Percentiles rank a stretch among this genome's conserved stretches.
Evolutionary conservation across 2,888 invertebrate genomes (phyloP).

Genomic region (Eretmocerus hayati): DNA sequence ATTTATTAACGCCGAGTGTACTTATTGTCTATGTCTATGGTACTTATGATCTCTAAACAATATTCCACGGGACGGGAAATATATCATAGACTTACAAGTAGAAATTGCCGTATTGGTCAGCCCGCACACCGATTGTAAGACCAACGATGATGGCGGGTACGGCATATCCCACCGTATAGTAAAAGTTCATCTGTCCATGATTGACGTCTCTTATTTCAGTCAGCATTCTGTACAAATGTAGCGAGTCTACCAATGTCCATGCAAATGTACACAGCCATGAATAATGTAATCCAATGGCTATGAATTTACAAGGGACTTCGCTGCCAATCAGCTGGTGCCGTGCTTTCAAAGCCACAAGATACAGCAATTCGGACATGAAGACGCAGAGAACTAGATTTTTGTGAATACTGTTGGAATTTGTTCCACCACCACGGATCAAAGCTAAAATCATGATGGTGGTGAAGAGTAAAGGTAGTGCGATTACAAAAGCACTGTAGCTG

Average conservation of each 20-base stretch:
- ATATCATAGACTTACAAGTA: constrained; percentile 71
- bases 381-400: constrained; percentile 89
- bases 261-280: constrained; percentile 85
- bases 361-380: constrained; percentile 77
- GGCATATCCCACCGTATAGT: constrained; percentile 86
- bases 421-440: constrained; percentile 74
- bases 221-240: constrained; percentile 88
- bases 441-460: constrained; percentile 74
- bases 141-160: constrained; percentile 87
- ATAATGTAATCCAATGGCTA: constrained; percentile 88
- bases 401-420: constrained; percentile 89
- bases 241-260: constrained; percentile 87
- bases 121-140: constrained; percentile 83
- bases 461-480: constrained; percentile 74
- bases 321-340: constrained; percentile 72
- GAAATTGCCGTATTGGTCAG: constrained; percentile 91
- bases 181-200: constrained; percentile 88
- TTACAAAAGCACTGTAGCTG: constrained; percentile 80
- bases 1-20: not conserved
- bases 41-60: not conserved
- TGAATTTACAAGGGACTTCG: constrained; percentile 82
- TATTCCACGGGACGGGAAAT: not conserved
- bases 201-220: constrained; percentile 95
- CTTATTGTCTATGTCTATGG: no score
- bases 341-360: constrained; percentile 80